Evolutionary conservation across 2,113 vertebrate species (phyloP), one percentile per base, ranked within the genome.

Genomic region (Rhinogobius similis): DNA sequence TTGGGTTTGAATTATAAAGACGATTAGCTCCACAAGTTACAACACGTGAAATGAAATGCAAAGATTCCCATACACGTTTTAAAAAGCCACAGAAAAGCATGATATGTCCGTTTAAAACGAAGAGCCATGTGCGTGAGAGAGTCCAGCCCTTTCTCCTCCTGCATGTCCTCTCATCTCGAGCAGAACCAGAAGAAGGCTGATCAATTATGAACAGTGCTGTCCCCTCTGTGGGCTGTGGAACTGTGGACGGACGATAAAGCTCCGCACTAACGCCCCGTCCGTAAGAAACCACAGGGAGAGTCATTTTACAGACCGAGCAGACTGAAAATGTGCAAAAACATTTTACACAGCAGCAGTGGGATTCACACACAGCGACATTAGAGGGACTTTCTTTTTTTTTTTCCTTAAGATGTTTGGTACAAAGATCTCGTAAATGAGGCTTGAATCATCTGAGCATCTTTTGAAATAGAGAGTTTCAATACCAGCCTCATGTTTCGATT

Each of bases 201-300:
- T 91, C 88, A 90, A 90, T 91, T 91, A 91, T 79, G 83, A 87
- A 88, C 86, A 86, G 87, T 90, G 87, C 89, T 83, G 85, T 86
- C 75, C 76, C 72, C 81, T 86, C 86, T 77, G 81, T 84, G 85
- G 77, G 82, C 82, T 83, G 85, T 82, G 86, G 78, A 78, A 90
- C 90, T 91, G 88, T 77, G 79, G 82, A 84, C 85, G 84, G 83
- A 77, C 87, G 88, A 91, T 91, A 90, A 89, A 89, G 82, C 88
- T 76, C 83, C 85, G 82, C 85, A 86, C 77, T 82, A 82, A 82
- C 68, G 65, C 85, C 82, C 77, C 68, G 86, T 86, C 86, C 84
- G 87, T 87, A 86, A 82, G 85, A 91, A 89, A 87, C 82, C 77
- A 84, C 78, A 77, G 78, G 81, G 73, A 82, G 75, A 80, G 69